Conservation (phyloP, 2,888 invertebrate species). For the Chaetogeoica ovagalla region DNA sequence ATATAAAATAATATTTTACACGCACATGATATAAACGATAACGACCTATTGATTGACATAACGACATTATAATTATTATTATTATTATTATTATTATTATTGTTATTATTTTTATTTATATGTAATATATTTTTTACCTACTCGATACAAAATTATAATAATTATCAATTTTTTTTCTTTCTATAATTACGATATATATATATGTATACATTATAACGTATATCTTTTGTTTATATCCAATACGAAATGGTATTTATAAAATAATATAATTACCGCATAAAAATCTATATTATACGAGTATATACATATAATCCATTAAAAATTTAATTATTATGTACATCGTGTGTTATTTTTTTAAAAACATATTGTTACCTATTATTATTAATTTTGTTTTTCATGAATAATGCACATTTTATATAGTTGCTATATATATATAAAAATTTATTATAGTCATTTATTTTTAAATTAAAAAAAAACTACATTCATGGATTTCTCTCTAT, state of each 20-base stretch:
- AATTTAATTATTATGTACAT: slow-evolving; percentile 41
- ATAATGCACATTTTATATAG: background rate
- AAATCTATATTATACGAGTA: slow-evolving; percentile 30
- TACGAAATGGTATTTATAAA: slow-evolving; percentile 31
- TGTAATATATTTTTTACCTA: slow-evolving; percentile 33
- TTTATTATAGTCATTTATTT: slow-evolving; percentile 6
- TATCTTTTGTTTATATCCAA: slow-evolving; percentile 36
- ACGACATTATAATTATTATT: slow-evolving; percentile 35
- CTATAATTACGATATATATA: slow-evolving; percentile 35
- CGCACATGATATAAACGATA: slow-evolving; percentile 15
- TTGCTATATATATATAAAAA: background rate
- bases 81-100: no score
- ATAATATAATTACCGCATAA: slow-evolving; percentile 30
- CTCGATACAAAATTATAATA: slow-evolving; percentile 36
- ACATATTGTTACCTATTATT: background rate
- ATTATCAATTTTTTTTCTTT: slow-evolving; percentile 37
- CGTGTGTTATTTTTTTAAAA: slow-evolving; percentile 41
- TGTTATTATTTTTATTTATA: no score
- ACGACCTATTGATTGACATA: slow-evolving; percentile 30
- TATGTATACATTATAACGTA: slow-evolving; percentile 15
- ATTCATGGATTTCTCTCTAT: slow-evolving; percentile 1
- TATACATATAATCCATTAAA: slow-evolving; percentile 43
- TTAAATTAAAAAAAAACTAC: slow-evolving; percentile 1
- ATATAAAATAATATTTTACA: no score
- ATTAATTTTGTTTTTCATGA: slow-evolving; percentile 26